phyloP scores from a whole-genome alignment of 1,140 invertebrate genomes.

The Procambarus clarkii region DNA sequence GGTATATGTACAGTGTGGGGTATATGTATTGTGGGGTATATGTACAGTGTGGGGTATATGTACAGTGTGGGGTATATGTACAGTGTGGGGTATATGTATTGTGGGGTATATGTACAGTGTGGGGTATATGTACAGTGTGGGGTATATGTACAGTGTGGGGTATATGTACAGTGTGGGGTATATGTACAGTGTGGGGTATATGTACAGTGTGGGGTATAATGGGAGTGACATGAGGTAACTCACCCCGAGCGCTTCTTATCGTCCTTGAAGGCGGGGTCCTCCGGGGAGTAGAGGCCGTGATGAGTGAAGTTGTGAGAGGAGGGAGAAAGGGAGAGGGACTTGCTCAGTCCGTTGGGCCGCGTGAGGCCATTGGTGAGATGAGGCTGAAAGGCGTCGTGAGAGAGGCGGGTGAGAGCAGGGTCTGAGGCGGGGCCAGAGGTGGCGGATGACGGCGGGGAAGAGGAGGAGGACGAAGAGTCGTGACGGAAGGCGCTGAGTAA shows the following conservation, averaged over 20 bases:
- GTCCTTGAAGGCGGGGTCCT: conserved; percentile 57
- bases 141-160: no score
- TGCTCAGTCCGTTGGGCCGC: conserved; percentile 33
- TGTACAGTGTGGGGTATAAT: neutral
- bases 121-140: neutral
- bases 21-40: no score
- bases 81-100: neutral
- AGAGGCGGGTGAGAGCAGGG: neutral
- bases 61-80: neutral
- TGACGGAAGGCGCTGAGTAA: conserved; percentile 53
- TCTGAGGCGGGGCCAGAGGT: neutral
- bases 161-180: no score
- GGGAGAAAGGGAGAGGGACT: conserved; percentile 47
- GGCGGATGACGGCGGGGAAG: neutral
- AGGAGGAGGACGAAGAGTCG: conserved; percentile 51
- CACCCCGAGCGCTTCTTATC: conserved; percentile 70
- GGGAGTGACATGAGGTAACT: neutral
- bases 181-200: no score
- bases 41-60: neutral
- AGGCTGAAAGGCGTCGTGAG: conserved; percentile 16
- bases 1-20: neutral
- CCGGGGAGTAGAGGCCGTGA: conserved; percentile 33
- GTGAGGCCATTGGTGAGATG: neutral
- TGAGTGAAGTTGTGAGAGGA: conserved; percentile 35
- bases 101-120: neutral